phyloP scores from a whole-genome alignment of 2,113 vertebrate species.

The Trochalopteron elliotii region DNA sequence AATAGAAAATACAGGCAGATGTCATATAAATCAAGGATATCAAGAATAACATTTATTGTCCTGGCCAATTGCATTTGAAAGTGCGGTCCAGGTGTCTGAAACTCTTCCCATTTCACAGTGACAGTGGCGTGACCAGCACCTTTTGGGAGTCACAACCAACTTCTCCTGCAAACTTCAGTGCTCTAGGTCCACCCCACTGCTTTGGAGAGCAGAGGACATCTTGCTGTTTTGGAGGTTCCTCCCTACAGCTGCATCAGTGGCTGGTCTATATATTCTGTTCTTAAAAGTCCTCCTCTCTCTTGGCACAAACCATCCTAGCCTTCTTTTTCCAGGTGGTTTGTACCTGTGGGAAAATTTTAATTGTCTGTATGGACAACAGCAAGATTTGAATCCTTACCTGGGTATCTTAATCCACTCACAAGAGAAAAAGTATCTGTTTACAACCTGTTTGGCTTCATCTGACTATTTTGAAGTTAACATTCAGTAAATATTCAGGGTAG shows the following conservation, averaged over 20 bases:
- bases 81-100: background rate
- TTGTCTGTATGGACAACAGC: background rate
- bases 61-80: background rate
- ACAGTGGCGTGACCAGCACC: background rate
- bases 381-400: background rate
- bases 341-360: background rate
- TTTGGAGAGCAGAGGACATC: background rate
- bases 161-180: rapidly evolving
- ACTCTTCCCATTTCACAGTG: background rate
- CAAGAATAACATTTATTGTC: background rate
- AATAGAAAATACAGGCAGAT: background rate
- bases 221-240: background rate
- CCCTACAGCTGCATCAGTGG: background rate
- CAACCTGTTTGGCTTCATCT: background rate
- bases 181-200: background rate
- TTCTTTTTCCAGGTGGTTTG: background rate
- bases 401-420: background rate
- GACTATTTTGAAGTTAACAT: background rate
- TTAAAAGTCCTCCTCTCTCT: background rate
- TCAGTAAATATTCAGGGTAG: background rate
- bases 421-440: background rate
- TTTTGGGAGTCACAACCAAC: background rate
- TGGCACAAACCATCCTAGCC: background rate
- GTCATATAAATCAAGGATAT: background rate
- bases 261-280: background rate